Conservation (phyloP, 2,888 invertebrate species). For the Cynaeus angustus region DNA sequence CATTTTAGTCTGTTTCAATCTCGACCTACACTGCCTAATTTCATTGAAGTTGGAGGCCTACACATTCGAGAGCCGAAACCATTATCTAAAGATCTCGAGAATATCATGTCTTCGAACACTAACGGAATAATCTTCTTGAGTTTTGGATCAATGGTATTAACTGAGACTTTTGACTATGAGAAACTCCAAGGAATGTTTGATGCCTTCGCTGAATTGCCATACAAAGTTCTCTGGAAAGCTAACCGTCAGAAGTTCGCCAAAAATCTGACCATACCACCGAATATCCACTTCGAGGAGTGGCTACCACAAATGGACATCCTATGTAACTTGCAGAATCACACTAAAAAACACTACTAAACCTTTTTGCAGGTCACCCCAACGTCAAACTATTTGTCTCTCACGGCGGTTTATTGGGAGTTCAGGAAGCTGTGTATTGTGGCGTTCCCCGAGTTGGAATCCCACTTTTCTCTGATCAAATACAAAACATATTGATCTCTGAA, state of each 20-base stretch:
- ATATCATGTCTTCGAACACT: neutral
- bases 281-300: constrained; percentile 74
- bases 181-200: constrained; percentile 72
- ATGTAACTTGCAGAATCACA: constrained; percentile 67
- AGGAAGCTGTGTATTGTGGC: constrained; percentile 71
- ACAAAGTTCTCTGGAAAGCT: constrained; percentile 75
- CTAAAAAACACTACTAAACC: neutral
- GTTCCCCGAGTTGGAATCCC: constrained; percentile 70
- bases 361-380: constrained; percentile 60
- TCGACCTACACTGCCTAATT: constrained; percentile 74
- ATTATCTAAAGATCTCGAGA: constrained; percentile 64
- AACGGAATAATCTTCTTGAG: constrained; percentile 75
- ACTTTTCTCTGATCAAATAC: constrained; percentile 69
- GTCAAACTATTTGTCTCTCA: constrained; percentile 73
- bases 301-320: constrained; percentile 75
- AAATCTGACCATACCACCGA: constrained; percentile 69
- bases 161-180: constrained; percentile 73
- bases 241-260: constrained; percentile 72
- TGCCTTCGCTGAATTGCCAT: constrained; percentile 73
- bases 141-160: constrained; percentile 76
- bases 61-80: constrained; percentile 72
- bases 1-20: constrained; percentile 76
- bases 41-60: constrained; percentile 76
- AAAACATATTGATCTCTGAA: constrained; percentile 74
- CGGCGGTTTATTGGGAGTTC: constrained; percentile 73